Percentiles rank a stretch among this genome's conserved stretches.
These are phyloP conservation scores for Rambutsinella grinnellia DNA, from an alignment of 2,888 invertebrate genomes.

Conservation along the genomic window DNA sequence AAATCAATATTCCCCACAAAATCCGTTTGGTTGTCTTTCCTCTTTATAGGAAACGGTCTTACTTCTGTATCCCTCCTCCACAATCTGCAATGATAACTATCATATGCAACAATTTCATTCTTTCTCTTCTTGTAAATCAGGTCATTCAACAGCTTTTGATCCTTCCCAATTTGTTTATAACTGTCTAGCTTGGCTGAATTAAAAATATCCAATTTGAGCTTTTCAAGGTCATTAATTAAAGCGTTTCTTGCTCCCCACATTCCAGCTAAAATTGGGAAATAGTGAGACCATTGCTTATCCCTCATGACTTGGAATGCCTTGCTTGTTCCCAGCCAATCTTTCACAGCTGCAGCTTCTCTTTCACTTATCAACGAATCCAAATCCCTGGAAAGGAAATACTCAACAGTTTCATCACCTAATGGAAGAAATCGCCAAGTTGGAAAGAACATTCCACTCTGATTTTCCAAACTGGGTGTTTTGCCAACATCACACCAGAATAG, in stretches of 20 bases:
- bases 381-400: constrained; percentile 1
- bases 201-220: not conserved
- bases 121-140: not conserved
- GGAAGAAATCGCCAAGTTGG: constrained; percentile 1
- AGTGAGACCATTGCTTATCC: not conserved
- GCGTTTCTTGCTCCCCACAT: constrained; percentile 5
- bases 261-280: not conserved
- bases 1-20: constrained; percentile 9
- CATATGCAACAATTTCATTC: not conserved
- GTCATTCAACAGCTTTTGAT: not conserved
- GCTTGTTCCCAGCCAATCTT: constrained; percentile 3
- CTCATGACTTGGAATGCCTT: constrained; percentile 11
- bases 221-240: not conserved
- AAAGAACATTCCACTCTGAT: not conserved
- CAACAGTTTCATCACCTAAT: constrained; percentile 3
- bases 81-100: not conserved
- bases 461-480: not conserved
- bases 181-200: not conserved
- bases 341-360: constrained; percentile 7
- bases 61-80: not conserved
- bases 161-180: not conserved
- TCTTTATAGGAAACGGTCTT: not conserved
- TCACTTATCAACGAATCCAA: constrained; percentile 2
- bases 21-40: not conserved
- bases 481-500: constrained; percentile 3